Evolutionary conservation across 2,888 invertebrate genomes (phyloP).

Genomic region (Agrilus cyanescens): DNA sequence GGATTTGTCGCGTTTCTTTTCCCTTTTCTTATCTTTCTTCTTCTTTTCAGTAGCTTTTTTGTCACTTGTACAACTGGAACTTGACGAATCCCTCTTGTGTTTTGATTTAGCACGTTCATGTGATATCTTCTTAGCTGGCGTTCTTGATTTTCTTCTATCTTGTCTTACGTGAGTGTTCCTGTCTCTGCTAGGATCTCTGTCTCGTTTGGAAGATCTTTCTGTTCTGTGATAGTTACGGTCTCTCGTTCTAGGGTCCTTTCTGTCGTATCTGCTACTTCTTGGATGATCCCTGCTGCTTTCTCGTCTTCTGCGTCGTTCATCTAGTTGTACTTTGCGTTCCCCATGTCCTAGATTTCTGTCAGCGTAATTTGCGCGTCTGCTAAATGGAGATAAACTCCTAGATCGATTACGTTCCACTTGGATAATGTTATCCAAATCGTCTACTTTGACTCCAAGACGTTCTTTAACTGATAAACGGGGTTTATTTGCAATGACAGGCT

Average conservation of each 20-base stretch:
- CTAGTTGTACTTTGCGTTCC: conserved; percentile 29
- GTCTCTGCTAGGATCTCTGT: conserved; percentile 4
- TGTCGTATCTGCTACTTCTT: conserved; percentile 17
- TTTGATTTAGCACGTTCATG: conserved; percentile 5
- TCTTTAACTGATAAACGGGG: conserved; percentile 62
- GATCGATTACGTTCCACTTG: conserved; percentile 37
- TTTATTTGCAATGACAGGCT: conserved; percentile 33
- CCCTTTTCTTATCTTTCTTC: conserved; percentile 35
- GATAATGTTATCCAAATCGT: conserved; percentile 40
- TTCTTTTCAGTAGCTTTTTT: conserved; percentile 8
- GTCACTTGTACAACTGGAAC: too few relatives aligned
- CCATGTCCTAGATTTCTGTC: conserved; percentile 31
- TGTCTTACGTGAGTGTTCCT: conserved; percentile 6
- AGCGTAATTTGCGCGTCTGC: conserved; percentile 29
- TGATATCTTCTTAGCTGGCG: too few relatives aligned
- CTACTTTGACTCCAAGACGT: conserved; percentile 64
- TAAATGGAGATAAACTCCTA: conserved; percentile 41
- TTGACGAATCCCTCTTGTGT: conserved; percentile 5
- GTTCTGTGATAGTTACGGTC: conserved; percentile 12
- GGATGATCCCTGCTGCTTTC: conserved; percentile 23
- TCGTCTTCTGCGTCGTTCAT: conserved; percentile 21
- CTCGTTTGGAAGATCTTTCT: conserved; percentile 4
- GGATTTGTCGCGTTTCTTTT: conserved; percentile 34
- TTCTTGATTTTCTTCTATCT: not conserved
- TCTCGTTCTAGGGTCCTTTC: conserved; percentile 9